Base-by-base conservation (phyloP, 2,113 vertebrate genomes). In the Sardina pilchardus region DNA sequence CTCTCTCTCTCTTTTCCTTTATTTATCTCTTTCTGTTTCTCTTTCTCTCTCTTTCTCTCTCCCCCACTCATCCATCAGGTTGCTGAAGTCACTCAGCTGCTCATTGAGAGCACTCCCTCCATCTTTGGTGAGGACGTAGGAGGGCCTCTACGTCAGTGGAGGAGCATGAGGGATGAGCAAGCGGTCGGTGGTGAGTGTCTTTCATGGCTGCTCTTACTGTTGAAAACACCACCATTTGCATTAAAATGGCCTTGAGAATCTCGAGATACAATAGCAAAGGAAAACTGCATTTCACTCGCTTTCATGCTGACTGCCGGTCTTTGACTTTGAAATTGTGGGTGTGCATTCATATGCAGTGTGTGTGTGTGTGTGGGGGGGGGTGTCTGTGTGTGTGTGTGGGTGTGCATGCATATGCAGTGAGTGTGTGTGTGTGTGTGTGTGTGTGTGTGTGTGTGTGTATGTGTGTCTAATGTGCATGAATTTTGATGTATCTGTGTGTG, bases 61-160 rank as follows among this genome's bases (percentile, higher is more conserved):
- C 26, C 36, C 81, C 14, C 0, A 36, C 34, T 36, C 71, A 30
- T 36, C 71, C 3, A 16, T 34, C 86, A 96, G 96, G 95, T 96
- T 83, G 95, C 95, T 50, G 88, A 89, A 71, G 89, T 96, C 85
- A 92, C 96, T 34, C 94, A 95, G 81, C 94, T 95, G 84, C 89
- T 96, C 67, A 96, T 96, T 89, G 95, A 96, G 91, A 95, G 95
- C 88, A 92, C 95, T 0, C 85, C 90, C 24, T 89, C 94, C 78
- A 94, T 96, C 83, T 96, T 96, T 91, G 95, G 94, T 53, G 91
- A 93, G 82, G 95, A 96, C 84, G 89, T 93, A 67, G 88, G 91
- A 83, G 90, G 91, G 0, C 89, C 95, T 82, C 95, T 96, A 71
- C 91, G 89, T 85, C 92, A 86, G 82, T 82, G 90, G 82, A 89